Conservation (phyloP, 2,797 vertebrate species). For the Poeciliopsis infans region DNA sequence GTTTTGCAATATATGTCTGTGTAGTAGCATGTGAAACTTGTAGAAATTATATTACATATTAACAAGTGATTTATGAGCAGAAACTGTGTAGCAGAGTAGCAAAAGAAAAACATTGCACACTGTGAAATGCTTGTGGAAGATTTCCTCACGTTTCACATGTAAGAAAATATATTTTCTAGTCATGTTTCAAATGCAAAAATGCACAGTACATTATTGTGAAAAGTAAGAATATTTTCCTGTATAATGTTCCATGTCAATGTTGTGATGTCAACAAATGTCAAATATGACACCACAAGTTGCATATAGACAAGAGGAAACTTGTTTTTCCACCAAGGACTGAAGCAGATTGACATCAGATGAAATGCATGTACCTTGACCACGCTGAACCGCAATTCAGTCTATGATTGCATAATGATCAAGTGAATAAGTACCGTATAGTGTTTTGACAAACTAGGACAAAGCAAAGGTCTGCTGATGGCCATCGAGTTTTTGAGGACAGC, state of each 20-base stretch:
- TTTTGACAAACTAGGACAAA: constrained; percentile 66
- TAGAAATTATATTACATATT: background rate
- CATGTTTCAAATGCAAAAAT: background rate
- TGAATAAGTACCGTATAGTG: constrained; percentile 34
- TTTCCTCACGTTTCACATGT: background rate
- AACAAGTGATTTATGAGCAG: background rate
- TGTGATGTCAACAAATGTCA: background rate
- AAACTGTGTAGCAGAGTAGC: background rate
- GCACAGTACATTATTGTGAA: background rate
- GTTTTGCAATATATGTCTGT: background rate
- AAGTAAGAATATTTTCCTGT: background rate
- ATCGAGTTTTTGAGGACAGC: constrained; percentile 63
- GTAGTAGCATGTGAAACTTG: background rate
- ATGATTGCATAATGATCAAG: constrained; percentile 33
- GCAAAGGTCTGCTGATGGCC: constrained; percentile 53
- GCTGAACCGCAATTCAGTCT: background rate
- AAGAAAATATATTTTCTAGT: background rate
- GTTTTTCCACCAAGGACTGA: background rate
- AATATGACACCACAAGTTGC: background rate
- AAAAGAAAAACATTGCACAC: background rate
- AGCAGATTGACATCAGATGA: constrained; percentile 10
- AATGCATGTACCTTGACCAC: constrained; percentile 20
- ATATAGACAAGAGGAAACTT: background rate
- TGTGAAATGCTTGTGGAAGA: background rate
- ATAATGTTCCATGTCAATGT: background rate